Base-by-base conservation (phyloP, 1,140 invertebrate species). In the Hyles vespertilio region DNA sequence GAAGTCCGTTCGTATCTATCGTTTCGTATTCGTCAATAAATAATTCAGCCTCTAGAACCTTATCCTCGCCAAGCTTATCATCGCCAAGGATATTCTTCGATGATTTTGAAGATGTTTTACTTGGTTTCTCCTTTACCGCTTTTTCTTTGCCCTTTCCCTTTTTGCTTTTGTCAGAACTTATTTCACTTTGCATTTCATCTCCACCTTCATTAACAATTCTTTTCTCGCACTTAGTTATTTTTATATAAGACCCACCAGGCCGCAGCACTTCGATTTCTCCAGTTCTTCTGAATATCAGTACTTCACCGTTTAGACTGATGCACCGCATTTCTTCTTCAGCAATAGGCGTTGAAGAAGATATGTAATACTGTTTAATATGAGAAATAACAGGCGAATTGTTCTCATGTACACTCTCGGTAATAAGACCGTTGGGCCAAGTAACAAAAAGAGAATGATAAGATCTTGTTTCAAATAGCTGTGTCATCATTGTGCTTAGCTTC, bases 341-440 rank as follows among this genome's bases (percentile, higher is more conserved):
- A 48, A 72, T 2, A 22, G 22, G 46, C 10, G 54, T 40, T 34
- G 74, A 67, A n/a, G 63, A 54, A 11, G 63, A 55, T 45, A 76
- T 34, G 61, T 89, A 86, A 60, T 74, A 84, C 68, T 91, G 91
- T 60, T 85, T 87, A 12, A 91, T 89, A 56, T 90, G 89, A 45
- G 87, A 89, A 50, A 90, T 72, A 65, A 72, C 69, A 47, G 82
- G 60, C 5, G 74, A 77, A 67, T 84, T 77, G 40, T 79, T 55
- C 63, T 81, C 72, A 56, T 83, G 69, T 54, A 90, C 73, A 43
- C 81, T 83, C 74, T 91, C 85, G 32, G 91, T 89, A 32, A 89
- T 72, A 12, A 90, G 77, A 2, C 91, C 91, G 58, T 90, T 89
- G 2, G 90, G 88, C 84, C 89, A 90, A 5, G 90, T 91, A 51